phyloP scores from a whole-genome alignment of 1,140 invertebrate genomes.

The Druon quercuslanigerum region DNA sequence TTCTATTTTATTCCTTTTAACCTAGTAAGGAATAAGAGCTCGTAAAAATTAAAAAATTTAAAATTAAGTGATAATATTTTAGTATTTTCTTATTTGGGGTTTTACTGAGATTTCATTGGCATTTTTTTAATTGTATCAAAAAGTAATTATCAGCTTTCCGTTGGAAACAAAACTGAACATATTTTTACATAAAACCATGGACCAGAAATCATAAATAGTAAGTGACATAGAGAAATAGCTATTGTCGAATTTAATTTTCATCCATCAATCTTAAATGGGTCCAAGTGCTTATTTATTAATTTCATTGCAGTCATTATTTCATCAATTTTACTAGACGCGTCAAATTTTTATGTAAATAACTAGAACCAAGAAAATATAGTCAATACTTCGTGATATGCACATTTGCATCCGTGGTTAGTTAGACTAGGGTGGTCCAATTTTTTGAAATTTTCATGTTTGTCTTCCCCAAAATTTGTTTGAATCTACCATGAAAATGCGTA shows the following conservation, averaged over 20 bases:
- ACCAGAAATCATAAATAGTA: conserved; percentile 26
- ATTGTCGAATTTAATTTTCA: not conserved
- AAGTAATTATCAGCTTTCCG: not conserved
- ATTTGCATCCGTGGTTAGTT: conserved; percentile 3
- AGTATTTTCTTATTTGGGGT: too few relatives aligned
- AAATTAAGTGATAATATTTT: too few relatives aligned
- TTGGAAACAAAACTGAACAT: conserved; percentile 2
- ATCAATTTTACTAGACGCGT: not conserved
- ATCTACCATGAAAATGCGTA: too few relatives aligned
- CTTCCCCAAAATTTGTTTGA: too few relatives aligned
- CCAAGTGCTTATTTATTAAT: conserved; percentile 11
- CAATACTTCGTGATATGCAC: conserved; percentile 26
- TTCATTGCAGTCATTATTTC: not conserved
- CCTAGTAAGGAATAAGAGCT: too few relatives aligned
- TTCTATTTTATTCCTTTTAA: too few relatives aligned
- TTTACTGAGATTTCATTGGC: too few relatives aligned
- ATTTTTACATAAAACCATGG: conserved; percentile 23
- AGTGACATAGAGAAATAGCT: not conserved
- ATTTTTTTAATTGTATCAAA: not conserved
- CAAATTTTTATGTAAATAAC: not conserved
- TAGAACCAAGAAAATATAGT: conserved; percentile 10
- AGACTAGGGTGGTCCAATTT: too few relatives aligned
- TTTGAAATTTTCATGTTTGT: too few relatives aligned
- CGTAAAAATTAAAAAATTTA: too few relatives aligned
- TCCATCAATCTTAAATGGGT: not conserved